Base-by-base conservation (phyloP, 2,113 vertebrate genomes). In the Odontesthes bonariensis region DNA sequence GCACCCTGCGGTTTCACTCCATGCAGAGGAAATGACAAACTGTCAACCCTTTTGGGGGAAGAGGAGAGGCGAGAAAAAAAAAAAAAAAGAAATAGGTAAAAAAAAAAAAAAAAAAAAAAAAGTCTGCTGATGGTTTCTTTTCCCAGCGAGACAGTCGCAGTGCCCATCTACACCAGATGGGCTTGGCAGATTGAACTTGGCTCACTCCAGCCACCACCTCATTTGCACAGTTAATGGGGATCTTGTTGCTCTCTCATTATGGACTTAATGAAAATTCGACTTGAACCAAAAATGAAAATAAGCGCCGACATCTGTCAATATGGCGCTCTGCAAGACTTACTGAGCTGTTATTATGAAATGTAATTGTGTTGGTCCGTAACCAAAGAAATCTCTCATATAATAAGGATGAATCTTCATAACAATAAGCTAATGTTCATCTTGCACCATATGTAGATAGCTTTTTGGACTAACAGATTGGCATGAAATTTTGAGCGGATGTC, bases 111-210 rank as follows among this genome's bases (percentile, higher is more conserved):
- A 7, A 19, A 56, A 23, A 12, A 56, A 54, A 65, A 38, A n/a
- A 68, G 42, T 57, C 17, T 58, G 52, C 3, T 10, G 51, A 60
- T 73, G 51, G 44, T 52, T 75, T 74, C 58, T 73, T 81, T 68
- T 79, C 71, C 42, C 75, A 77, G 66, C 71, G 75, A 73, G 79
- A 83, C 74, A 67, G 77, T 52, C 19, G 4, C 4, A 33, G 62
- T 8, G n/a, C 56, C 69, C 64, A 38, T 52, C 19, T 60, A 55
- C 68, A 79, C 53, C 81, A 88, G 83, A 90, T 88, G 88, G 81
- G 42, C 69, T 33, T 7, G 69, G 52, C 78, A 86, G 82, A 84
- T 64, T 83, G 76, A 44, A 55, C 73, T 40, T 66, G 59, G 71
- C 61, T 70, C 51, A 17, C 57, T 54, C 64, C 60, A 73, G 46